Base-by-base conservation (phyloP, 2,113 vertebrate genomes). In the Cottus gobio region DNA sequence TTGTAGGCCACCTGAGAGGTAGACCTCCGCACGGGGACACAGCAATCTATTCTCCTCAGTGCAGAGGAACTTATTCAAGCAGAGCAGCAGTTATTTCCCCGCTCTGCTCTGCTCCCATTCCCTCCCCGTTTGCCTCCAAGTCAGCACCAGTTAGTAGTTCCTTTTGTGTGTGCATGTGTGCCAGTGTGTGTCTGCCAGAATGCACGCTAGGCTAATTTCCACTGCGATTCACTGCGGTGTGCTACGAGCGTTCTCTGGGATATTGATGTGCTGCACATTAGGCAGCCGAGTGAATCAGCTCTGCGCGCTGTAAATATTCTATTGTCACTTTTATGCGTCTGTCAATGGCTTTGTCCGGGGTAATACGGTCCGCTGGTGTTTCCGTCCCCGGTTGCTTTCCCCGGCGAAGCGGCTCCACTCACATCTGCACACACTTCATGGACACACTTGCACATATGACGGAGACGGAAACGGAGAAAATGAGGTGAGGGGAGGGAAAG, bases 311-410 rank as follows among this genome's bases (percentile, higher is more conserved):
- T 94, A 93, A 93, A 93, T 93, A 94, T 91, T 89, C 85, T 89
- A 91, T 92, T 93, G 93, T 94, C 89, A 91, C 89, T 90, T 90
- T 91, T 91, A 90, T 92, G 91, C 87, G 30, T 89, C 83, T 82
- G 87, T 92, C 91, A 80, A 83, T 92, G 91, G 89, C 89, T 92
- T 89, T 88, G 90, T 93, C 90, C 84, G 13, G 88, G 74, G 69
- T 91, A 89, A 91, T 92, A 87, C 69, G 80, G 87, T 77, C 76
- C 67, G n/a, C 79, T 82, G 85, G 83, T 90, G 87, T 88, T 77
- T 85, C 87, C 86, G 85, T 89, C 83, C 91, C 90, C 84, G 58
- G 71, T 73, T 91, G 91, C 90, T 15, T 81, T 73, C 70, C 75
- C 80, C 73, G 66, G 78, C 46, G 3, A 85, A 68, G 78, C 16